Conservation (phyloP, 2,888 invertebrate species). For the Zele albiditarsus region DNA sequence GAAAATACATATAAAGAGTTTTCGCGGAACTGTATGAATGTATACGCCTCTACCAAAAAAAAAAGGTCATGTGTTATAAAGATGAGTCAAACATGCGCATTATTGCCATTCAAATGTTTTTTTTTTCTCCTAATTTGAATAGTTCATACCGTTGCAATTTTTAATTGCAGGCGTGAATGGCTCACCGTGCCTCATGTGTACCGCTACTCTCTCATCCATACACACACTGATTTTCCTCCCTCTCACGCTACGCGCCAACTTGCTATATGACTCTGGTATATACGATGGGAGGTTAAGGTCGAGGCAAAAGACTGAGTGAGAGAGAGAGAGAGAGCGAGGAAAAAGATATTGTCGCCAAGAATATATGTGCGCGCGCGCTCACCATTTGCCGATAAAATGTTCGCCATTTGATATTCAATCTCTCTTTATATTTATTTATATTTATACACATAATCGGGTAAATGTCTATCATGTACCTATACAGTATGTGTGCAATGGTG, state of each 20-base stretch:
- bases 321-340: not conserved
- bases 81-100: not conserved
- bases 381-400: not conserved
- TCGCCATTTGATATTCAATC: slow-evolving; percentile 17
- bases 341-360: not conserved
- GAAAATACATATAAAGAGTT: not conserved
- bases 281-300: slow-evolving; percentile 22
- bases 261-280: slow-evolving; percentile 2
- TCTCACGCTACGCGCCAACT: not conserved
- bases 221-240: slow-evolving; percentile 23
- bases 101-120: not conserved
- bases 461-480: not conserved
- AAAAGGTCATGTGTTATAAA: not conserved
- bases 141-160: not conserved
- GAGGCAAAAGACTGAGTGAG: not conserved
- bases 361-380: not conserved
- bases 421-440: not conserved
- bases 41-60: not conserved
- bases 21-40: not conserved
- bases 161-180: slow-evolving; percentile 11
- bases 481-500: slow-evolving; percentile 20
- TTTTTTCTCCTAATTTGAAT: not conserved
- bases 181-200: slow-evolving; percentile 3
- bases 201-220: slow-evolving; percentile 11
- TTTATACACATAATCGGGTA: not conserved